Evolutionary conservation across 2,888 invertebrate genomes (phyloP).

Genomic region (Podabrus alpinus): DNA sequence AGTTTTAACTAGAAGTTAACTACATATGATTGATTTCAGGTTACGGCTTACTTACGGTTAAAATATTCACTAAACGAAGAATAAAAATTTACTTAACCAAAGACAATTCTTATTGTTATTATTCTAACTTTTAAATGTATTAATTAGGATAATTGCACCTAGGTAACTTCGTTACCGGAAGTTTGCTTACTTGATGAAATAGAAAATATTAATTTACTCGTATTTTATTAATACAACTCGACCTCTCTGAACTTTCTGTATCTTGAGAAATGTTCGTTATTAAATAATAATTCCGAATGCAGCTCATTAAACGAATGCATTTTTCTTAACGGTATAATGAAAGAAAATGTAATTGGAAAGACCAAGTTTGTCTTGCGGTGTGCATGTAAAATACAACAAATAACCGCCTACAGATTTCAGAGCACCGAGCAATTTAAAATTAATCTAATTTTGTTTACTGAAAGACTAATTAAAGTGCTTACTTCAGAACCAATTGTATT

Average conservation of each 20-base stretch:
- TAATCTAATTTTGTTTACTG: not conserved
- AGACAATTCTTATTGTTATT: too few relatives aligned
- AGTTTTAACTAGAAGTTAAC: too few relatives aligned
- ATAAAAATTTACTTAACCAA: too few relatives aligned
- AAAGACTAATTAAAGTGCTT: not conserved
- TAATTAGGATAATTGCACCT: not conserved
- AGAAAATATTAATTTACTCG: not conserved
- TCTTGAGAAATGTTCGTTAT: not conserved
- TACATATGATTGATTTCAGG: too few relatives aligned
- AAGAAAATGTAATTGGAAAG: not conserved
- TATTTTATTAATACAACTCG: not conserved
- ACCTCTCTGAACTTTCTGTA: not conserved
- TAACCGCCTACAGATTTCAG: not conserved
- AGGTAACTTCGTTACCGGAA: not conserved
- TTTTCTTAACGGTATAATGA: not conserved
- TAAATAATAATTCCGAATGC: not conserved
- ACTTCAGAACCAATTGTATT: not conserved
- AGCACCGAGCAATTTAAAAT: not conserved
- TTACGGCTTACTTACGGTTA: too few relatives aligned
- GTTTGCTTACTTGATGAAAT: not conserved
- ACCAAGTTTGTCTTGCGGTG: not conserved
- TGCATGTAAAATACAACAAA: not conserved
- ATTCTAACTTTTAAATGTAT: not conserved
- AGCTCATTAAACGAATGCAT: not conserved
- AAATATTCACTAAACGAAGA: too few relatives aligned